Base-by-base conservation (phyloP, 2,888 invertebrate species). In the Plutella xylostella region DNA sequence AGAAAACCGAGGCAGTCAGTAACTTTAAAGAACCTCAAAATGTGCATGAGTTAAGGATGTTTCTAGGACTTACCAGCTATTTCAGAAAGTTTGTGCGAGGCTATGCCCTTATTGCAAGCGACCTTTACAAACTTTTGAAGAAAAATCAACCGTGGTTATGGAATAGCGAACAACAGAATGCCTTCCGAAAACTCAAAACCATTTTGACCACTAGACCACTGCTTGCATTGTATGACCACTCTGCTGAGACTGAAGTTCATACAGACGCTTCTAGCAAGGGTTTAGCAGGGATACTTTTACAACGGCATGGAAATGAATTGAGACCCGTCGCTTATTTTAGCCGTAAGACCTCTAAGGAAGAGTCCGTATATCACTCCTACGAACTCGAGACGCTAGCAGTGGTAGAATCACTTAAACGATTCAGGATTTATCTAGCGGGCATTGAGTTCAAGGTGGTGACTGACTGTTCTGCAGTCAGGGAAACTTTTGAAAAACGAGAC, bases 301-400 rank as follows among this genome's bases (percentile, higher is more conserved):
- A 60, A 42, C 12, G 45, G 1, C 46, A 49, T n/a, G 40, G 28
- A 0, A 37, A 46, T 1, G n/a, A 6, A 2, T 43, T 42, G 21
- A 47, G 47, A 12, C 57, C 53, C 2, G 49, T 68, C 0, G 50
- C 55, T 0, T 65, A 58, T 37, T 56, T 47, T 20, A 61, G 59
- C 20, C 47, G 57, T 31, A 52, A 53, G 38, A 54, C 63, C 3
- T 56, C 56, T 4, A 48, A 41, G 5, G 50, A 56, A 42, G 42
- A 42, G 18, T n/a, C 6, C 3, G 12, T 20, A 12, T 34, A 21
- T n/a, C 21, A 42, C 15, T 19, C 19, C 9, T 41, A 59, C 12
- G 65, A 72, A 39, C 44, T 61, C 12, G 68, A 70, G 44, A 50
- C 54, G 0, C 45, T 70, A n/a, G 68, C 68, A 0, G 50, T 67